Evolutionary conservation across 2,113 vertebrate genomes (phyloP), one percentile per base, ranked within the genome.

Genomic region (Rhinoderma darwinii): DNA sequence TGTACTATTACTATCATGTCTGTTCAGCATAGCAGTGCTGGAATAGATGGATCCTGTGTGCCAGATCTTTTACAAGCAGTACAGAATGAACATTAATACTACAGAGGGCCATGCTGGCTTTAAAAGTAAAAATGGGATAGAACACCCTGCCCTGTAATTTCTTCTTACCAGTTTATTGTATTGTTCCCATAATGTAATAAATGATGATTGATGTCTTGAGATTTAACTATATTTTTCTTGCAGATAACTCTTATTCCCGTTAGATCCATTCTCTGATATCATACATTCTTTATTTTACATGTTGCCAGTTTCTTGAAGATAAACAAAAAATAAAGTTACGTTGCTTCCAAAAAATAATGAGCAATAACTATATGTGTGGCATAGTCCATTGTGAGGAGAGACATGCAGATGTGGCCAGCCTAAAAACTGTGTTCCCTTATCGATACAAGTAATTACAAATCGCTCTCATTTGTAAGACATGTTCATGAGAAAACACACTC

Each of bases 161-260:
- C 41, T 72, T 27, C 63, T 81, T 51, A 78, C 27, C 59, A 79
- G 50, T 79, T 81, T 86, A 84, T 81, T 80, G 63, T 50, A 72
- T 70, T 41, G 43, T 86, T 86, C 84, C 66, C 84, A 86, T 81
- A 43, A 37, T 72, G 17, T 80, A 35, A 68, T 81, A 56, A 81
- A 86, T 70, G 47, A 70, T 54, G 84, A 86, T 80, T 79, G 84
- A 86, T 86, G 59, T 66, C 27, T 37, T 14, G 63, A 78, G 59
- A 66, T 86, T 51, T 68, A 79, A 30, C 77, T 70, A 18, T 86
- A 86, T 86, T 70, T 85, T 84, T 77, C 75, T 79, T 79, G 20
- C 61, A 79, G 74, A 80, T 79, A 54, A 70, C 59, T 66, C 14
- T 37, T 70, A 86, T 68, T 80, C 84, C 76, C 84, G 50, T 78